Conservation (phyloP, 2,888 invertebrate genomes). For the Eulithis testata region DNA sequence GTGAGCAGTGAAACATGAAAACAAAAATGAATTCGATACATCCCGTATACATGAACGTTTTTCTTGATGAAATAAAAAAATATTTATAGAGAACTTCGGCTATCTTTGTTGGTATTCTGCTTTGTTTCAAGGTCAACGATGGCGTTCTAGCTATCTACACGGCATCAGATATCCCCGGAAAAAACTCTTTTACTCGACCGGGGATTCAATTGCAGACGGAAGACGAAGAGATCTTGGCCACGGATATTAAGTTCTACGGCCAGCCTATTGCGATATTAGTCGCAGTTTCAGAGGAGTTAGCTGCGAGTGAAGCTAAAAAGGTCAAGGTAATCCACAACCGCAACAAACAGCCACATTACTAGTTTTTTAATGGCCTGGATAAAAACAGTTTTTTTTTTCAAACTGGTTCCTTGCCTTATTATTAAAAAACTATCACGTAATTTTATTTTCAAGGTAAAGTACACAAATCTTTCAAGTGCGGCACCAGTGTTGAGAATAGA, state of each 20-base stretch:
- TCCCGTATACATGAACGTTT: too few species aligned
- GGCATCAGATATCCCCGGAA: constrained; percentile 88
- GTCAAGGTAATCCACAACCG: constrained; percentile 64
- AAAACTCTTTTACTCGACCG: constrained; percentile 80
- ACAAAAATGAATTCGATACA: too few species aligned
- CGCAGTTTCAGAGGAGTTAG: constrained; percentile 83
- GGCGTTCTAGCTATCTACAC: constrained; percentile 87
- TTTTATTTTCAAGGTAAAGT: constrained; percentile 66
- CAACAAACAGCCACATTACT: too few species aligned
- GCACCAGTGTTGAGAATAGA: constrained; percentile 69
- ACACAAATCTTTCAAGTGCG: constrained; percentile 64
- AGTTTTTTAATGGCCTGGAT: too few species aligned
- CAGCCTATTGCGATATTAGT: constrained; percentile 89
- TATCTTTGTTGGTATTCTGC: not conserved
- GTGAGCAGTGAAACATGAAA: too few species aligned
- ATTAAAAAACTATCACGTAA: too few species aligned
- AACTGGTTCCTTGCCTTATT: too few species aligned
- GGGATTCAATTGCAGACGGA: constrained; percentile 64
- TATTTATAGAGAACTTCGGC: too few species aligned
- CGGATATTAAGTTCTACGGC: constrained; percentile 85
- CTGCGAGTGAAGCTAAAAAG: constrained; percentile 81
- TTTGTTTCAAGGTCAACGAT: constrained; percentile 76
- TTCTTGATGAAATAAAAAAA: too few species aligned
- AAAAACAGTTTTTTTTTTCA: too few species aligned
- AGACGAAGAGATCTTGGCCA: constrained; percentile 82